Base-by-base conservation (phyloP, 2,797 vertebrate species). In the Trachurus trachurus region DNA sequence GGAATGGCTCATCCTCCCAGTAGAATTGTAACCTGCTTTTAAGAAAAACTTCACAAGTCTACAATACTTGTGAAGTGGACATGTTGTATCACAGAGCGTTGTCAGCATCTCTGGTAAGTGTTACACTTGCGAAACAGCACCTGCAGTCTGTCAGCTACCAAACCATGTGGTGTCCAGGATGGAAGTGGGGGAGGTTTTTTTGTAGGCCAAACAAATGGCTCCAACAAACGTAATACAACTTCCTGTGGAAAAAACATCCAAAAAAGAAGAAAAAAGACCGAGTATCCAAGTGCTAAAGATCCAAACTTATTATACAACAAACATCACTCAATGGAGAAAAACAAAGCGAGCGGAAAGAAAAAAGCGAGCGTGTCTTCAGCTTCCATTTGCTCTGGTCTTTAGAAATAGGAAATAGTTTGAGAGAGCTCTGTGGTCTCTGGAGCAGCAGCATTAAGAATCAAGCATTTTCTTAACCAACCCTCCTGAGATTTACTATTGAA, bases 401-500 rank as follows among this genome's bases (percentile, higher is more conserved):
- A n/a, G 40, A 31, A 31, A 75, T 19, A 59, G 69, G 77, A 84
- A 87, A 92, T 90, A 81, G 66, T 86, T 89, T 6, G 47, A 40
- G 58, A 71, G 56, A 74, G 63, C 73, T 71, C 49, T 39, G 61
- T 26, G 52, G 85, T 91, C 87, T 87, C 90, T 83, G 77, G 62
- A 88, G 85, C 86, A 87, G 83, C 84, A 66, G 72, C 71, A 66
- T 80, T 87, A 76, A 49, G 65, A 86, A 67, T 66, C 69, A 50
- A 71, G 85, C 78, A 26, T 86, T 87, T 92, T 85, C 76, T 82
- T 86, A 81, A 49, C 56, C 12, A 58, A 80, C 66, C 64, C 87
- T 67, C 50, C 77, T 56, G 77, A 91, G 90, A 92, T 94, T 92
- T 92, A 93, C 88, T 82, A 91, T 92, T 69, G 47, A 92, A 94